Conservation (phyloP, 2,888 invertebrate genomes). For the Stenichneumon culpator region DNA sequence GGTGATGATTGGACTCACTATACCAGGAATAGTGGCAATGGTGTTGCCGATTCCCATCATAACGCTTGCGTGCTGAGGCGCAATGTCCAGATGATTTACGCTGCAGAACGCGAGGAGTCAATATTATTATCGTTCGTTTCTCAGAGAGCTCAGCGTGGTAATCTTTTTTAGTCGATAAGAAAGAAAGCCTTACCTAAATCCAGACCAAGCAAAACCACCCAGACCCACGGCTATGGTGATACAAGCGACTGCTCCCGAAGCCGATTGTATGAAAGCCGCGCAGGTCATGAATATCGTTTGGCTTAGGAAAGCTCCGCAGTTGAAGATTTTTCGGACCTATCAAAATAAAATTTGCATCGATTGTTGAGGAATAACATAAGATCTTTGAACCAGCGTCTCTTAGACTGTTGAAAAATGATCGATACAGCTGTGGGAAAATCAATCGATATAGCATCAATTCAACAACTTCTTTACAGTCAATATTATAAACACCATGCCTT, state of each 20-base stretch:
- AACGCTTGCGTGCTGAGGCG: conserved; percentile 96
- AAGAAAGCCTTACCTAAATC: conserved; percentile 89
- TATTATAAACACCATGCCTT: too few species aligned
- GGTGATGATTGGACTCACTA: conserved; percentile 94
- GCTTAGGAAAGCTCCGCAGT: conserved; percentile 90
- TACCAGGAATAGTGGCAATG: conserved; percentile 95
- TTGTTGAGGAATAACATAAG: neutral
- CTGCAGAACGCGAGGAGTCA: conserved; percentile 83
- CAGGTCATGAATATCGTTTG: conserved; percentile 95
- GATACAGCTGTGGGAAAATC: neutral
- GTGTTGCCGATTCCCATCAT: conserved; percentile 97
- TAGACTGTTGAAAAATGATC: neutral
- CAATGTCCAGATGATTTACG: conserved; percentile 95
- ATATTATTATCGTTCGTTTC: neutral
- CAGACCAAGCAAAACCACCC: conserved; percentile 97
- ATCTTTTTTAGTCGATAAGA: neutral
- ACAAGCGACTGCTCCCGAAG: conserved; percentile 91
- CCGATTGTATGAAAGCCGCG: conserved; percentile 91
- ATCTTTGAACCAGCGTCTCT: neutral
- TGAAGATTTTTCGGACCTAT: conserved; percentile 89
- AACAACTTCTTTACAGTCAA: neutral
- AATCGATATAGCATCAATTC: neutral
- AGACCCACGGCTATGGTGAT: conserved; percentile 95
- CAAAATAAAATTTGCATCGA: conserved; percentile 30
- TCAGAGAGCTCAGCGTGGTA: neutral